phyloP scores from a whole-genome alignment of 1,140 invertebrate genomes.

The Hydropsyche tenuis region DNA sequence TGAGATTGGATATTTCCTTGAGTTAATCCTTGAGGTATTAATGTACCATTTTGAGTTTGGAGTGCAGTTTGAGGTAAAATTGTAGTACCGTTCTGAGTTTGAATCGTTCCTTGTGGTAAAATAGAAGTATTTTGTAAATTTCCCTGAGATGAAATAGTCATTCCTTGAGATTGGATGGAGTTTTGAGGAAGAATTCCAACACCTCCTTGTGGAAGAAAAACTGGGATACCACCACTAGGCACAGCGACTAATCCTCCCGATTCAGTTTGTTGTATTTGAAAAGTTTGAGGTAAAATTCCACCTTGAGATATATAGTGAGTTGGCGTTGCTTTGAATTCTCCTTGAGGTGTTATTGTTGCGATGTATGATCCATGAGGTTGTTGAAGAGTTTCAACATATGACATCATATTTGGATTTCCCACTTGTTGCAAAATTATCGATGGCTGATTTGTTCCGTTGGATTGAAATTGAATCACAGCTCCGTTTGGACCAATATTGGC shows the following conservation, averaged over 20 bases:
- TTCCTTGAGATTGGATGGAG: constrained; percentile 56
- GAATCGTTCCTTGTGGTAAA: constrained; percentile 56
- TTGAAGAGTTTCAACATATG: constrained; percentile 72
- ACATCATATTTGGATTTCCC: constrained; percentile 70
- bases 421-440: constrained; percentile 73
- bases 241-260: constrained; percentile 67
- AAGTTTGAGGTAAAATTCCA: constrained; percentile 67
- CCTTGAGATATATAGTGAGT: constrained; percentile 67
- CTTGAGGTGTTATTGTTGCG: constrained; percentile 69
- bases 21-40: constrained; percentile 58
- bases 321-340: constrained; percentile 62
- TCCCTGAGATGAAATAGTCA: constrained; percentile 60
- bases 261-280: constrained; percentile 68
- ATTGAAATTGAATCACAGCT: constrained; percentile 61
- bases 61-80: constrained; percentile 60
- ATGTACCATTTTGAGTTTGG: constrained; percentile 61
- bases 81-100: constrained; percentile 59
- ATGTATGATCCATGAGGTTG: constrained; percentile 73
- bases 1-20: constrained; percentile 58
- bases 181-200: constrained; percentile 60
- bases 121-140: constrained; percentile 62
- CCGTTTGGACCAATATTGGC: constrained; percentile 57
- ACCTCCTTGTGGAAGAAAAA: constrained; percentile 63
- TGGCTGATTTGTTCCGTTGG: constrained; percentile 61
- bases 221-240: constrained; percentile 68